These are phyloP conservation scores for Piscicola geometra DNA, from an alignment of 2,888 invertebrate species.

Conservation along the genomic window DNA sequence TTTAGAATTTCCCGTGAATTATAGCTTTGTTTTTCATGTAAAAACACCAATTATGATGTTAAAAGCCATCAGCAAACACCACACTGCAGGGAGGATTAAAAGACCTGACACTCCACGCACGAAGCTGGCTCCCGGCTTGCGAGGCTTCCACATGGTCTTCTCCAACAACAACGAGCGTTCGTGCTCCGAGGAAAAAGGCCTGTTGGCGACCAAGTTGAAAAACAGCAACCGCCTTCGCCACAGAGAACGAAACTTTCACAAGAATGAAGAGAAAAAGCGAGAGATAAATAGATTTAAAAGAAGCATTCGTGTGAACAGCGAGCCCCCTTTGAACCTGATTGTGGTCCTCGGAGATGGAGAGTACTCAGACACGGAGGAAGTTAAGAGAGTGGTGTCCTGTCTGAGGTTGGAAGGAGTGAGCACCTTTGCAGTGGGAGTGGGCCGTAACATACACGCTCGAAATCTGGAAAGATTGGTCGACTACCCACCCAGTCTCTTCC, in stretches of 20 bases:
- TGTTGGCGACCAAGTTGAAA: no score
- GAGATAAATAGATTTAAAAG: neutral
- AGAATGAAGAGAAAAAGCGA: neutral
- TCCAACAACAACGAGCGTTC: neutral
- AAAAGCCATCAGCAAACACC: no score
- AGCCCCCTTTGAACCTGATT: constrained; percentile 11
- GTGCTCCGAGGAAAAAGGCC: neutral
- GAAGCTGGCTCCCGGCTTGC: neutral
- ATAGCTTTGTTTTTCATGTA: no score
- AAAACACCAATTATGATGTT: no score
- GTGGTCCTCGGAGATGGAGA: constrained; percentile 32
- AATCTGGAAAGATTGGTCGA: neutral
- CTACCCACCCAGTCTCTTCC: neutral
- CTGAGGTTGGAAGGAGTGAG: neutral
- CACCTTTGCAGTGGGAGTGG: constrained; percentile 15
- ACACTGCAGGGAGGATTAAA: constrained; percentile 10
- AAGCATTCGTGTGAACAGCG: neutral
- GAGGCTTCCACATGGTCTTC: constrained; percentile 3
- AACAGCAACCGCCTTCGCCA: no score
- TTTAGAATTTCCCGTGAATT: no score
- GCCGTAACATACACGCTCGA: neutral
- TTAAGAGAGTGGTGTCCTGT: neutral
- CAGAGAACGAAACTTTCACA: no score
- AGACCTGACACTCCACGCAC: constrained; percentile 6
- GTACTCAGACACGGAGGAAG: constrained; percentile 4